Evolutionary conservation across 1,140 invertebrate genomes (phyloP).

Genomic region (Drosophila kikkawai): DNA sequence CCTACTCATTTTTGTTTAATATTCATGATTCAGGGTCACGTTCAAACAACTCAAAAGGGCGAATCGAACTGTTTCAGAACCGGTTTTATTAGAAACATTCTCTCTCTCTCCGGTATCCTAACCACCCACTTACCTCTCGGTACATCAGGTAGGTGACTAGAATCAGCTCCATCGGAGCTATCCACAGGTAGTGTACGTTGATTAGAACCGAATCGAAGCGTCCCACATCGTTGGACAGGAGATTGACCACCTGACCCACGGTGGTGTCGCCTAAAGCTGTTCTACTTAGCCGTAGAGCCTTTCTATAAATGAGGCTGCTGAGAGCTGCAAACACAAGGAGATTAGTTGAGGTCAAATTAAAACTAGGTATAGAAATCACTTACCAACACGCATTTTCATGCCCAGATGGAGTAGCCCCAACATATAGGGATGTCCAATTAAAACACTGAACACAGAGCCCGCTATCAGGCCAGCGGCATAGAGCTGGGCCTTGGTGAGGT

Average conservation of each 20-base stretch:
- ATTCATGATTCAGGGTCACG: slow-evolving; percentile 1
- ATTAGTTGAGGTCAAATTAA: not conserved
- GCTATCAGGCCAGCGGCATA: slow-evolving; percentile 88
- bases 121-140: slow-evolving; percentile 46
- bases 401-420: slow-evolving; percentile 86
- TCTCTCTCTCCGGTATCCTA: not conserved
- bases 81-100: slow-evolving; percentile 16
- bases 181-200: slow-evolving; percentile 85
- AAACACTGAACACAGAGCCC: slow-evolving; percentile 85
- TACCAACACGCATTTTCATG: slow-evolving; percentile 82
- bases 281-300: slow-evolving; percentile 87
- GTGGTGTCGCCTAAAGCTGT: slow-evolving; percentile 91
- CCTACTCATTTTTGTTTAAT: not conserved
- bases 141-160: slow-evolving; percentile 86
- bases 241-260: slow-evolving; percentile 91
- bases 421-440: slow-evolving; percentile 88
- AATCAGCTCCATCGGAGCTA: slow-evolving; percentile 87
- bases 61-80: not conserved
- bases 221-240: slow-evolving; percentile 88
- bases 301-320: slow-evolving; percentile 89
- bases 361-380: not conserved
- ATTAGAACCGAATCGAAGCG: slow-evolving; percentile 83
- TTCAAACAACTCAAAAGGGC: not conserved
- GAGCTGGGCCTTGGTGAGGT: slow-evolving; percentile 85
- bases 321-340: slow-evolving; percentile 80